Evolutionary conservation across 2,888 invertebrate genomes (phyloP), one percentile per base, ranked within the genome.

Genomic region (Periphyllus acericola): DNA sequence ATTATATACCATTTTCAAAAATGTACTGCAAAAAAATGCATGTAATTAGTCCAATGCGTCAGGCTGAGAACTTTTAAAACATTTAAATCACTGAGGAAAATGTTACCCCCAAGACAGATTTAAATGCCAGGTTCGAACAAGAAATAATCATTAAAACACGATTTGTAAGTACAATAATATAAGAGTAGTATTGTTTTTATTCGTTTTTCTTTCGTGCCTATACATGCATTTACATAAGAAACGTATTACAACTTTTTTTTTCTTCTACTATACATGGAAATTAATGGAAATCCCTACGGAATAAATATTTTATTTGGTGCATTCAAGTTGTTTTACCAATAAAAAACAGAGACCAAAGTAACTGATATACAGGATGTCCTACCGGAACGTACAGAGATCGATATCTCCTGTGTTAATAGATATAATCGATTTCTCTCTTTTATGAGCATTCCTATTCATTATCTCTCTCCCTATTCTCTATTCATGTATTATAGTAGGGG

Each of bases 101-200:
- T 36, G 5, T 36, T 52, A 17, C 17, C 6, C 34, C n/a, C 25
- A n/a, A 32, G 60, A n/a, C 25, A n/a, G 36, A 60, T 25, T 25
- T 55, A 60, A 25, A 34, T 34, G 60, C 34, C 9, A n/a, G 14
- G n/a, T 60, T 36, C 8, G n/a, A 34, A 66, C 32, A 60, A 60
- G 36, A 80, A 36, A 21, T 21, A 21, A 36, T 34, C 79, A 34
- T 79, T 60, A 34, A 34, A 60, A 25, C 34, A 25, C 79, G 36
- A 79, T 34, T 36, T 79, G 3, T 79, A n/a, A n/a, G 36, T 25
- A 17, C 34, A 40, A 66, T 0, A 5, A 19, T 14, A 8, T 4
- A 29, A 66, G 9, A 66, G 68, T 66, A 80, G 29, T 80, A 68
- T 80, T 66, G 9, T 80, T 66, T 29, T 55, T 6, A 29, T 80